Evolutionary conservation across 2,113 vertebrate species (phyloP), one percentile per base, ranked within the genome.

Genomic region (Trachemys scripta): DNA sequence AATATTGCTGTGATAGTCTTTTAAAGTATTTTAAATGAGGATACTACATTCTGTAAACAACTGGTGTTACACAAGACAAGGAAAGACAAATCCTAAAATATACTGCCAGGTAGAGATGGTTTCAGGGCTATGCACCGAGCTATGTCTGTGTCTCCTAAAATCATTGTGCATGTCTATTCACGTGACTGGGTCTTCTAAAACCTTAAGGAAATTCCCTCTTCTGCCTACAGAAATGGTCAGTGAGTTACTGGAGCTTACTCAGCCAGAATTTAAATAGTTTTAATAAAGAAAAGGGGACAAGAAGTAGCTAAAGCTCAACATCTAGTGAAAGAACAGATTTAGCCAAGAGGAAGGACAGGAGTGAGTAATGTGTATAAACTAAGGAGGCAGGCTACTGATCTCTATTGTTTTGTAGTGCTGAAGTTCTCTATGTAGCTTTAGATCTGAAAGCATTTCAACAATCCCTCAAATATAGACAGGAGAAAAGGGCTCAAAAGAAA

Each of bases 1-100:
- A 92, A 29, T 20, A 84, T 90, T 89, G 31, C 81, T 85, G 53
- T 8, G 0, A 10, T 29, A 84, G 62, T 38, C 17, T 84, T 90
- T 50, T 85, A 93, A 92, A 80, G 25, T 4, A 80, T 85, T 90
- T 94, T 90, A 88, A 19, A 82, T 42, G 84, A 90, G 51, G 84
- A 14, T 57, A 75, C 31, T 83, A 59, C 80, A 35, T 93, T 86
- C 24, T 92, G 94, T 84, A 89, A 94, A 82, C 13, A 42, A 42
- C 8, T 76, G 27, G 8, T 51, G 69, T 62, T n/a, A 57, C 78
- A 87, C 51, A 65, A 90, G 45, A n/a, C 54, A 88, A 81, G 89
- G 83, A n/a, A 89, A 85, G 22, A 95, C 83, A 94, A 92, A 96
- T 95, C 89, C 59, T 84, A 51, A 76, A 85, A 90, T 81, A 90